phyloP scores from a whole-genome alignment of 2,888 invertebrate species.

The Priocnemis perturbator region DNA sequence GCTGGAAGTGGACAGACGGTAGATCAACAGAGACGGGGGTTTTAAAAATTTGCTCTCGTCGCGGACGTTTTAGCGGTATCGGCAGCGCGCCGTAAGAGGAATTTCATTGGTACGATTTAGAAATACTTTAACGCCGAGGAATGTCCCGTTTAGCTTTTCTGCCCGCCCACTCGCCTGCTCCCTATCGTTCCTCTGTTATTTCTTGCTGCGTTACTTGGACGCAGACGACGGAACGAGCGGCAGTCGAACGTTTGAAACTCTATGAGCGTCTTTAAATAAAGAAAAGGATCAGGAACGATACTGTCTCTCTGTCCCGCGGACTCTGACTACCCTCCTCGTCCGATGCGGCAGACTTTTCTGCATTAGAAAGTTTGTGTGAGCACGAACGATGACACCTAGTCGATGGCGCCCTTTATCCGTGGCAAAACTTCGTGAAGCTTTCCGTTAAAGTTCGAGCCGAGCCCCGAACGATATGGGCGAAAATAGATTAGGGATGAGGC shows the following conservation, averaged over 20 bases:
- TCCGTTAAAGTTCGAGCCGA: neutral
- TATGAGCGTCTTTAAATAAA: constrained; percentile 52
- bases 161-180: neutral
- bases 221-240: constrained; percentile 15
- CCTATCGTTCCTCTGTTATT: neutral
- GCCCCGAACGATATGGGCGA: neutral
- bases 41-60: no score
- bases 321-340: neutral
- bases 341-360: constrained; percentile 29
- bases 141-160: constrained; percentile 16
- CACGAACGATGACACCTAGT: constrained; percentile 14
- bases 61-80: no score
- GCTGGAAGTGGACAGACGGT: no score
- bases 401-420: constrained; percentile 10
- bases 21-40: no score
- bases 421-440: neutral
- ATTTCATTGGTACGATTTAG: constrained; percentile 20
- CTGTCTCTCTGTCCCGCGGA: neutral
- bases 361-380: constrained; percentile 24
- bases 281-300: constrained; percentile 51
- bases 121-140: constrained; percentile 18
- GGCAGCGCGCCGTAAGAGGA: neutral
- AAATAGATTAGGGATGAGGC: constrained; percentile 8
- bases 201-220: neutral
- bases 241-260: constrained; percentile 33